phyloP scores from a whole-genome alignment of 2,888 invertebrate genomes.

The Pegoplata infirma region DNA sequence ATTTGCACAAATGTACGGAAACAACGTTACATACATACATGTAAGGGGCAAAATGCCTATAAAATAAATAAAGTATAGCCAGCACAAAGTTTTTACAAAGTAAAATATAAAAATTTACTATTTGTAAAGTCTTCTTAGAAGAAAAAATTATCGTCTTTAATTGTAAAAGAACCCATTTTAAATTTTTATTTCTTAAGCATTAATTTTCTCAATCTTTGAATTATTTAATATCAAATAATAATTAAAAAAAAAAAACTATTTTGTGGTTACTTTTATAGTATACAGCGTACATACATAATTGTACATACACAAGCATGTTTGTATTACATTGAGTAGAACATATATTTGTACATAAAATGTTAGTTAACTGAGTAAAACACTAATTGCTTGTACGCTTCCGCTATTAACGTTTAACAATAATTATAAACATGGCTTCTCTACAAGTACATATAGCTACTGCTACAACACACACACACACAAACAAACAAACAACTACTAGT shows the following conservation, averaged over 20 bases:
- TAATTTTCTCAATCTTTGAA: too few species aligned
- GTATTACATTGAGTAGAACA: conserved; percentile 39
- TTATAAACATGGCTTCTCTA: conserved; percentile 60
- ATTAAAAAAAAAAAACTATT: background rate
- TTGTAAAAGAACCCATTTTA: background rate
- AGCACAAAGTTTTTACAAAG: background rate
- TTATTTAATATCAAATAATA: background rate
- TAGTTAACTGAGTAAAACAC: conserved; percentile 60
- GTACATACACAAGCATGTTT: conserved; percentile 10
- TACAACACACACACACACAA: background rate
- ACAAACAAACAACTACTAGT: background rate
- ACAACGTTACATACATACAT: background rate
- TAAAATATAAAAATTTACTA: too few species aligned
- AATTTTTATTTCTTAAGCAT: too few species aligned
- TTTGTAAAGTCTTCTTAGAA: too few species aligned
- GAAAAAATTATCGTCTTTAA: too few species aligned
- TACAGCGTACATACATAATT: conserved; percentile 20
- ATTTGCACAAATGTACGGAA: background rate
- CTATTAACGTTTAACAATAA: conserved; percentile 62
- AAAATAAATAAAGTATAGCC: conserved; percentile 8
- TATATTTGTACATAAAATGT: conserved; percentile 48
- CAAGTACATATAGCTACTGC: conserved; percentile 8
- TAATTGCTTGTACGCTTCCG: conserved; percentile 63
- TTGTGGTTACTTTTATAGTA: conserved; percentile 5
- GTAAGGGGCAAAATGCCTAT: conserved; percentile 1